Conservation (phyloP, 2,797 vertebrate species). For the Phoxinus dragarum region DNA sequence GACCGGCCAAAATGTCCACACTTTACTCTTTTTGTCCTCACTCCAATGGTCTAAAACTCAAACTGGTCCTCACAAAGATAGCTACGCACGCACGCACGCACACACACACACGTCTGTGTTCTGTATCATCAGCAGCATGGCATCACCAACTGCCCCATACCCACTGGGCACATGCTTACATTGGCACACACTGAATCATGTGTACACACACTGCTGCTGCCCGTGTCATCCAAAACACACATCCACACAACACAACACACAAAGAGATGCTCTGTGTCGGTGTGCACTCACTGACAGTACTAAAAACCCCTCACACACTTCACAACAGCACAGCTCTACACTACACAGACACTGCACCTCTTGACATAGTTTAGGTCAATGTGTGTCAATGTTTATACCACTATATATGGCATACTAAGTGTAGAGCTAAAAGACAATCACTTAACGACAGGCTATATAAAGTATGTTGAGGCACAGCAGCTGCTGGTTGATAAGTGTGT, state of each 20-base stretch:
- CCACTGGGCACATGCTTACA: constrained; percentile 28
- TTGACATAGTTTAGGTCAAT: constrained; percentile 16
- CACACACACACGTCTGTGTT: constrained; percentile 39
- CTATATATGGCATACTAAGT: neutral
- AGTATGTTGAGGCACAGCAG: constrained; percentile 21
- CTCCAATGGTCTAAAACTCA: too few species aligned
- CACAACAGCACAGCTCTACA: constrained; percentile 10
- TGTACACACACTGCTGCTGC: constrained; percentile 42
- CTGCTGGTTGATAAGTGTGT: constrained; percentile 1
- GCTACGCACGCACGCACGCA: too few species aligned
- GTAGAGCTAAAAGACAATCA: neutral
- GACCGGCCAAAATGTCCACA: too few species aligned
- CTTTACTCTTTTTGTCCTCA: too few species aligned
- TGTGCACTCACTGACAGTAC: constrained; percentile 20
- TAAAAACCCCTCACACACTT: constrained; percentile 13
- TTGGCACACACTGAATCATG: constrained; percentile 39
- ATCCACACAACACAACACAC: constrained; percentile 17
- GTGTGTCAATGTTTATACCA: constrained; percentile 14
- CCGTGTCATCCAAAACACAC: constrained; percentile 55
- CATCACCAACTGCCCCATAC: constrained; percentile 45
- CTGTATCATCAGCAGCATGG: constrained; percentile 42
- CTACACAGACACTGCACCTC: constrained; percentile 5
- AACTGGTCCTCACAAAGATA: too few species aligned
- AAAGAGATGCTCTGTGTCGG: constrained; percentile 51
- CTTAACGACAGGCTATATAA: constrained; percentile 11